Percentiles rank a stretch among this genome's conserved stretches.
These are phyloP conservation scores for Leucoraja ocellata DNA, from an alignment of 2,797 vertebrate genomes.

Conservation along the genomic window DNA sequence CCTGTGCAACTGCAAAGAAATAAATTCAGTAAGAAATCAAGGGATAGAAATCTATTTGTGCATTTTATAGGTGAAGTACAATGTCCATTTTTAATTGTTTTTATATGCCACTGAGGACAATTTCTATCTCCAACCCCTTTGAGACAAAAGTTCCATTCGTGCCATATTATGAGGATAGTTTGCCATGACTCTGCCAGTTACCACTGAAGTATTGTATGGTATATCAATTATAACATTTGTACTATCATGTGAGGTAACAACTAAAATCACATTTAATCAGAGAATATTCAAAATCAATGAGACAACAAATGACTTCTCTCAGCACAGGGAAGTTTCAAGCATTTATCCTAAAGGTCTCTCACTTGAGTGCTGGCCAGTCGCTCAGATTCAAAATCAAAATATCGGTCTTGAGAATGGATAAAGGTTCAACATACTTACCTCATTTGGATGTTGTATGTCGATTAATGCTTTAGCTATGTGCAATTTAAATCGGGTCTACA, in stretches of 20 bases:
- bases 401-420: not conserved
- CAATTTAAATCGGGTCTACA: not conserved
- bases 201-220: not conserved
- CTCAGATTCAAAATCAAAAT: not conserved
- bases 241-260: not conserved
- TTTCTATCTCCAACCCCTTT: not conserved
- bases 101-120: too few species aligned
- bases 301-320: not conserved
- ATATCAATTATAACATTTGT: not conserved
- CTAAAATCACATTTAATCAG: not conserved
- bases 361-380: not conserved
- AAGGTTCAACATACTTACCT: not conserved
- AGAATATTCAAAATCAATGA: not conserved
- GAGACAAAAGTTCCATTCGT: not conserved
- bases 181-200: not conserved
- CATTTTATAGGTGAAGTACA: too few species aligned
- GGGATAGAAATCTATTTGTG: too few species aligned
- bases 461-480: not conserved
- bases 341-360: not conserved
- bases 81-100: too few species aligned
- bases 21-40: not conserved
- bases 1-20: not conserved
- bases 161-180: not conserved
- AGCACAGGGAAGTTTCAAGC: constrained; percentile 1
- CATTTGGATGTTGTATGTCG: not conserved